Evolutionary conservation across 1,140 invertebrate genomes (phyloP), one percentile per base, ranked within the genome.

Genomic region (Scaptomyza pallida): DNA sequence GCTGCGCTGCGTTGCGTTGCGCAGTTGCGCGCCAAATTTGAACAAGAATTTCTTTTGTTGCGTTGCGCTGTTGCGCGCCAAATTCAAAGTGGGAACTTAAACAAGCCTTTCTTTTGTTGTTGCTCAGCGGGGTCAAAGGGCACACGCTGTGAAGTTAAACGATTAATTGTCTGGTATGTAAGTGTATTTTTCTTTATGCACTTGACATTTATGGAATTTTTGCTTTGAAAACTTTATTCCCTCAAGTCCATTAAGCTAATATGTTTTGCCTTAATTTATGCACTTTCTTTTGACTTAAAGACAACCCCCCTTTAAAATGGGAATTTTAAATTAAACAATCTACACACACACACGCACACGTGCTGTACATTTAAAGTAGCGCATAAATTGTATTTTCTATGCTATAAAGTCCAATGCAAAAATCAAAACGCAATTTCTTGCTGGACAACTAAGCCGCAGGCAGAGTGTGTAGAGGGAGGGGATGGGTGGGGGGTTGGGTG

Each of bases 391-490:
- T 75, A 33, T 51, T n/a, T 9, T 26, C 21, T 48, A 10, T 6
- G 45, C 17, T n/a, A n/a, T 69, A 60, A 78, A 83, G 75, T 75
- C 65, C 71, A 86, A 86, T 88, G 81, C 78, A n/a, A 86, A 86
- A 86, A 86, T 86, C 81, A 80, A 86, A 86, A 75, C 77, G 77
- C 77, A 78, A 70, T 86, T 74, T 50, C 43, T 67, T 59, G 81
- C 81, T 51, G 81, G 81, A 85, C 81, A 85, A 81, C 81, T 70
- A 64, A 76, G 64, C 65, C 57, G 30, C 56, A 59, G 16, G 23
- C 6, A 9, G 9, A 8, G 9, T 9, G 26, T 30, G 26, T 4
- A 5, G 5, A 6, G 0, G 4, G 23, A 26, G 23, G 3, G 21
- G 21, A 5, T 1, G 21, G 21, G 21, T 23, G 21, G 2, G 16